Evolutionary conservation across 2,113 vertebrate species (phyloP).

Genomic region (Pangasianodon gigas): DNA sequence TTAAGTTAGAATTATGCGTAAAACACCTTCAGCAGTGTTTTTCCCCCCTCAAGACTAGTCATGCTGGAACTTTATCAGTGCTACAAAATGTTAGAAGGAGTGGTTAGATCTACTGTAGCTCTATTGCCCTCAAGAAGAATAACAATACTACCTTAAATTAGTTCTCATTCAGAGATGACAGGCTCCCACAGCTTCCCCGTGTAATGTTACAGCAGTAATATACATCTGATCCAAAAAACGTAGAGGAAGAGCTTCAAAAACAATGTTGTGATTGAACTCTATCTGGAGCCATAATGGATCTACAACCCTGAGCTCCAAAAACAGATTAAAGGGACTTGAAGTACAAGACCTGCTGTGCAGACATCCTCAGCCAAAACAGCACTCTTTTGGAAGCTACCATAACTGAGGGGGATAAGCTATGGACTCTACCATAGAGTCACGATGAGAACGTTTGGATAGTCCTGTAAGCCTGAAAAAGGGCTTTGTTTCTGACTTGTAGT

Average conservation of each 20-base stretch:
- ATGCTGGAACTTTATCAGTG: neutral
- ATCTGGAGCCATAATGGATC: slow-evolving; percentile 57
- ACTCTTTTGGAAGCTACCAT: slow-evolving; percentile 43
- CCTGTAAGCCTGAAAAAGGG: slow-evolving; percentile 9
- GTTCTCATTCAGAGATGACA: neutral
- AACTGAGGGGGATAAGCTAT: neutral
- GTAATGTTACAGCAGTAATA: neutral
- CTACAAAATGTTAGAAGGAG: neutral
- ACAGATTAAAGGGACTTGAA: slow-evolving; percentile 53
- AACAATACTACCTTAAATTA: neutral
- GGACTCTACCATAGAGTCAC: neutral
- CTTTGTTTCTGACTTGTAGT: slow-evolving; percentile 11
- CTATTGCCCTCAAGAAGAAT: slow-evolving; percentile 22
- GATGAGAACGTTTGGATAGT: neutral
- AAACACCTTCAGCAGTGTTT: neutral
- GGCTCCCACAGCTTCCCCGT: neutral
- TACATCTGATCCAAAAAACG: neutral
- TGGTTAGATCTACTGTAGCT: neutral
- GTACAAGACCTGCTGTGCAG: slow-evolving; percentile 62
- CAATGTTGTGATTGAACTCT: slow-evolving; percentile 35
- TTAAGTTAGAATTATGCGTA: neutral
- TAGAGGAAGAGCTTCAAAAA: neutral
- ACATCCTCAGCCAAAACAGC: slow-evolving; percentile 73
- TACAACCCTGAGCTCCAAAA: slow-evolving; percentile 68
- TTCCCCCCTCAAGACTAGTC: neutral